Conservation (phyloP, 2,888 invertebrate species). For the Heliconius hortense region DNA sequence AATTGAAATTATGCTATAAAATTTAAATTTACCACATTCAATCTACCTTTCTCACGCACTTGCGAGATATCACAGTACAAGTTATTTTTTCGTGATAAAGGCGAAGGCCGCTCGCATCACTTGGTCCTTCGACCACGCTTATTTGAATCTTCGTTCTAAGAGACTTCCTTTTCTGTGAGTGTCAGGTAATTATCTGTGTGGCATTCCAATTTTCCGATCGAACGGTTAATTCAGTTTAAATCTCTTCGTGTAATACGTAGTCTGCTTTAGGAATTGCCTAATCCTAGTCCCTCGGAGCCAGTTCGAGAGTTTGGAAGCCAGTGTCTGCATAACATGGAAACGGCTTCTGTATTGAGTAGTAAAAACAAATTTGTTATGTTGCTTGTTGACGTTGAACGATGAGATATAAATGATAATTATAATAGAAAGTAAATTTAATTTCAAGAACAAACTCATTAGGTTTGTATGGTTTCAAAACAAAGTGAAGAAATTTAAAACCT, state of each 20-base stretch:
- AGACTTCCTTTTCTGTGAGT: conserved; percentile 81
- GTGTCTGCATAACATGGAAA: conserved; percentile 37
- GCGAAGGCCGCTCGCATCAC: conserved; percentile 58
- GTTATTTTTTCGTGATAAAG: conserved; percentile 68
- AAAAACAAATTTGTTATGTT: neutral
- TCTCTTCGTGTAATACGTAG: conserved; percentile 79
- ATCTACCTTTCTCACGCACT: conserved; percentile 42
- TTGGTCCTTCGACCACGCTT: conserved; percentile 74
- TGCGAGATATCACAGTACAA: conserved; percentile 61
- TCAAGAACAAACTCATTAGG: conserved; percentile 25
- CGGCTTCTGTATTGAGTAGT: conserved; percentile 25
- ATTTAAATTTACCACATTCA: neutral
- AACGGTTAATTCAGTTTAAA: conserved; percentile 82
- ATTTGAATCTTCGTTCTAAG: conserved; percentile 79
- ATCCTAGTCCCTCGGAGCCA: conserved; percentile 72
- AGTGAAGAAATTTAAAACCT: conserved; percentile 38
- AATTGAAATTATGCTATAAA: conserved; percentile 1
- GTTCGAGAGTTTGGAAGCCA: conserved; percentile 54
- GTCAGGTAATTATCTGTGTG: conserved; percentile 83
- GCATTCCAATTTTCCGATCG: conserved; percentile 82
- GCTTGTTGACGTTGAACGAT: neutral
- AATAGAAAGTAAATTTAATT: conserved; percentile 8
- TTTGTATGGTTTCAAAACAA: conserved; percentile 40
- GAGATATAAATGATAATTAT: neutral
- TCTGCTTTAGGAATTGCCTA: conserved; percentile 71